Percentiles rank a stretch among this genome's conserved stretches.
These are phyloP conservation scores for Tenthredo distinguenda DNA, from an alignment of 2,888 invertebrate species.

Conservation along the genomic window DNA sequence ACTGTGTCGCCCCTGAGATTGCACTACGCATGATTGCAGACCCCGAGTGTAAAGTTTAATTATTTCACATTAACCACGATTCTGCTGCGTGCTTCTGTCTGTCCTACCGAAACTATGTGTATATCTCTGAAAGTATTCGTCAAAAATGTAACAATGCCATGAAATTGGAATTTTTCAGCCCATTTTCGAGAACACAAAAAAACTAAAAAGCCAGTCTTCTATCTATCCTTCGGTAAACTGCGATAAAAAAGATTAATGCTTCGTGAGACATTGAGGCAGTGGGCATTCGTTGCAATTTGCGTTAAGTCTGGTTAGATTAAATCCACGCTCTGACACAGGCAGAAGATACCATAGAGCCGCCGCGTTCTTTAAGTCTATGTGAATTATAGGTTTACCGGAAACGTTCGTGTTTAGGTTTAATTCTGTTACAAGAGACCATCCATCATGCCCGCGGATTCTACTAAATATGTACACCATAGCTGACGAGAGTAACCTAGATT, in stretches of 20 bases:
- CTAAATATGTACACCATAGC: constrained; percentile 1
- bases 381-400: constrained; percentile 11
- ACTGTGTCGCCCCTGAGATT: not conserved
- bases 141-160: not conserved
- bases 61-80: constrained; percentile 10
- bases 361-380: not conserved
- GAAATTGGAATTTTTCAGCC: not conserved
- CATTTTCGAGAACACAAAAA: not conserved
- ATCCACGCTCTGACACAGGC: not conserved
- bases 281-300: not conserved
- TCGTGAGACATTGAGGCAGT: not conserved
- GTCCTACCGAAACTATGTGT: not conserved
- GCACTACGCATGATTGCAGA: constrained; percentile 3
- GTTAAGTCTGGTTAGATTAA: not conserved
- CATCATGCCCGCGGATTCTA: not conserved
- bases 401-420: constrained; percentile 21
- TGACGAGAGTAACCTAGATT: constrained; percentile 15
- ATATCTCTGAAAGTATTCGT: not conserved
- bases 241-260: not conserved
- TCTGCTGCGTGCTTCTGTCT: not conserved
- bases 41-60: not conserved
- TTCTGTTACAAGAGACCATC: not conserved
- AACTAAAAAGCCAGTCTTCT: not conserved
- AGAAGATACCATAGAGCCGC: not conserved
- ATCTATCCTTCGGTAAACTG: not conserved